Base-by-base conservation (phyloP, 2,888 invertebrate genomes). In the Phymatocera aterrima region DNA sequence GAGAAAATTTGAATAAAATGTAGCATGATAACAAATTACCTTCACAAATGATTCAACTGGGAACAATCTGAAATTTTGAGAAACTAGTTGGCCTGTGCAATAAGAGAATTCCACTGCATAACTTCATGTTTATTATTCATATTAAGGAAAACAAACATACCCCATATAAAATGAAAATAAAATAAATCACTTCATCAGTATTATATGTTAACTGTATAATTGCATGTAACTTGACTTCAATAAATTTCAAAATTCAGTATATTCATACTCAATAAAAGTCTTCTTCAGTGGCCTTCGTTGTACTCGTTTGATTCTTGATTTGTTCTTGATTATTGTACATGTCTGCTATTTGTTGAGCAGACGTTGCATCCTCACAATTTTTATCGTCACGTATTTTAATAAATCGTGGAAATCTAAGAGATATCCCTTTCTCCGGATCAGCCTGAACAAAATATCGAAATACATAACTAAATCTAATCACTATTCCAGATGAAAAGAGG, bases 281-380 rank as follows among this genome's bases (percentile, higher is more conserved):
- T 88, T 94, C 94, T 84, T 93, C 93, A 4, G 87, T 86, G 3
- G 88, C 85, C 82, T 91, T 90, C 8, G 85, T 86, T 1, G 84
- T 82, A 15, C 85, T 83, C 12, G 86, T 79, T 83, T 94, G 93
- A 90, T 95, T 95, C 86, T 95, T 95, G 34, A 99, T 96, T 91
- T 97, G 97, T 89, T 98, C 98, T 91, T 99, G 99, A 85, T 93
- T 95, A 2, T 94, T 94, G 91, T 99, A 99, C 95, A 99, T 94
- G 48, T 95, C 94, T 0, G 97, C 97, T 51, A 98, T 93, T 93
- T 99, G 99, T 84, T 94, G 93, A 65, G 98, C 95, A 2, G 95
- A 93, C 2, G 99, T 99, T 1, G 99, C 98, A 87, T 98, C 95
- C 91, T 99, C 99, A 1, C 96, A 94, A 28, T 92, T 92, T 92